Base-by-base conservation (phyloP, 1,140 invertebrate genomes). In the Daktulosphaira vitifoliae region DNA sequence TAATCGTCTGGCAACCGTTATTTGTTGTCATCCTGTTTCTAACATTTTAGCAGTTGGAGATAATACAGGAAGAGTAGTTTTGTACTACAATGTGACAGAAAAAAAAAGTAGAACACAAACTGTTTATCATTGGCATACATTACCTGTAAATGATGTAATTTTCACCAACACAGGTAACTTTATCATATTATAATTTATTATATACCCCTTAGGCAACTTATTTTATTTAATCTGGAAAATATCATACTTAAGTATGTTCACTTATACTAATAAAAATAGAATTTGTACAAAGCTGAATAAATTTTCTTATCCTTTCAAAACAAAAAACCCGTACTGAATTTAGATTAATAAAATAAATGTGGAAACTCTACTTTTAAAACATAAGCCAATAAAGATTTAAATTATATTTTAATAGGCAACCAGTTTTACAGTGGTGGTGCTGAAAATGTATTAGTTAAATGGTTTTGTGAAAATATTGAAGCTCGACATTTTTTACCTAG, bases 361-460 rank as follows among this genome's bases (percentile, higher is more conserved):
- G n/a, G n/a, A n/a, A n/a, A n/a, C n/a, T n/a, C n/a, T n/a, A n/a
- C n/a, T n/a, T n/a, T n/a, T n/a, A n/a, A n/a, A n/a, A n/a, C n/a
- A n/a, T n/a, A n/a, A n/a, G n/a, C n/a, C n/a, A n/a, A n/a, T n/a
- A 52, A 52, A 52, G 8, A 16, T 52, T 4, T 52, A n/a, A 16
- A 52, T 22, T 26, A 52, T n/a, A 13, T 66, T n/a, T n/a, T n/a
- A n/a, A n/a, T 56, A 84, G 83, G 83, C 65, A 78, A 76, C 9
- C 77, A 80, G 50, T 75, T 93, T 71, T 86, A 84, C 67, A 89
- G 86, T 71, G 88, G 87, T 33, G 89, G 87, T 16, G 79, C 80
- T 56, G 90, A 93, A 74, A 81, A 82, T 72, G 86, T 88, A 0
- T 72, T 93, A 51, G 88, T 92, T 0, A 88, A 87, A 74, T 92